Conservation (phyloP, 2,113 vertebrate species). For the Apteryx owenii region DNA sequence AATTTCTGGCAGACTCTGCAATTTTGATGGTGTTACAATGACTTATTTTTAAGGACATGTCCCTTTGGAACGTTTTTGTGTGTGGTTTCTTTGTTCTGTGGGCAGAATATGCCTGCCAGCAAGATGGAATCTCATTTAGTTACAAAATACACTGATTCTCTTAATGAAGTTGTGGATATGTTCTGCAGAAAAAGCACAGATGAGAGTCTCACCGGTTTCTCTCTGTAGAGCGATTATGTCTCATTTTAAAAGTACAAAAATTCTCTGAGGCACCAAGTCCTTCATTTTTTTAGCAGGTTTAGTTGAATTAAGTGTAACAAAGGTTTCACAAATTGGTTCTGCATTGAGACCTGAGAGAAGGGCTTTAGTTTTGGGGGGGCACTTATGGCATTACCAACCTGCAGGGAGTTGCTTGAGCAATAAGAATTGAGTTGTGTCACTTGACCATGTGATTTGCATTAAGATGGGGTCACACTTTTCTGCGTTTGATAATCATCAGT, state of each 20-base stretch:
- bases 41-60: slow-evolving; percentile 47
- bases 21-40: not conserved
- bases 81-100: slow-evolving; percentile 54
- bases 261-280: slow-evolving; percentile 6
- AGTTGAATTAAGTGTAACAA: slow-evolving; percentile 41
- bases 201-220: not conserved
- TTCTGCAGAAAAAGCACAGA: slow-evolving; percentile 24
- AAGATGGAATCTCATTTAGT: slow-evolving; percentile 51
- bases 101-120: slow-evolving; percentile 44
- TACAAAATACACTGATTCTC: slow-evolving; percentile 47
- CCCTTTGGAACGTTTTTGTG: slow-evolving; percentile 51
- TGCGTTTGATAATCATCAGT: not conserved
- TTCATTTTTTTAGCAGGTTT: slow-evolving; percentile 45
- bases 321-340: slow-evolving; percentile 6
- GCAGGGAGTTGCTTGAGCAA: slow-evolving; percentile 7
- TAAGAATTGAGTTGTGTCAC: not conserved
- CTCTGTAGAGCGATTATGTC: slow-evolving; percentile 7
- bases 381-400: slow-evolving; percentile 43
- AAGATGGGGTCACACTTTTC: not conserved
- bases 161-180: slow-evolving; percentile 68
- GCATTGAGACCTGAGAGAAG: not conserved
- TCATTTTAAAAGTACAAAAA: slow-evolving; percentile 45
- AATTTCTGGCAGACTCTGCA: not conserved
- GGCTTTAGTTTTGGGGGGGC: not conserved
- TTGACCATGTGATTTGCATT: slow-evolving; percentile 23